These are phyloP conservation scores for Hippopotamyrus pictus DNA, from an alignment of 2,797 vertebrate genomes.

Conservation along the genomic window DNA sequence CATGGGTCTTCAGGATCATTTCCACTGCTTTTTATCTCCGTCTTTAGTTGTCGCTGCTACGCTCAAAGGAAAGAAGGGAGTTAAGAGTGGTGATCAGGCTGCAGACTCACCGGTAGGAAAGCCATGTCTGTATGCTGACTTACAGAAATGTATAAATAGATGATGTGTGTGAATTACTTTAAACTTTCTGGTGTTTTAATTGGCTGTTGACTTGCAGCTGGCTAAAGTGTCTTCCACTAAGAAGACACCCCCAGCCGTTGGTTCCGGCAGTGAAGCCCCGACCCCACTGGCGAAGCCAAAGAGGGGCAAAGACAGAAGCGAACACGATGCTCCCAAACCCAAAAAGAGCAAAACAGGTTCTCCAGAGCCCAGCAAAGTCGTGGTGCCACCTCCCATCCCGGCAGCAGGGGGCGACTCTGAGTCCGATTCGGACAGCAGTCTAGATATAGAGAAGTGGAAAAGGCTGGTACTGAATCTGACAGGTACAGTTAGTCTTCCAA, in stretches of 20 bases:
- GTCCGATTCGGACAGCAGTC: conserved; percentile 67
- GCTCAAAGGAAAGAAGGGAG: conserved; percentile 30
- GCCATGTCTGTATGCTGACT: neutral
- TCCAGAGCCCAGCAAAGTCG: neutral
- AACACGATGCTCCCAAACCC: conserved; percentile 17
- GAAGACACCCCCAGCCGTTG: neutral
- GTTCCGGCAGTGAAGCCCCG: conserved; percentile 23
- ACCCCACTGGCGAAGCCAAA: conserved; percentile 39
- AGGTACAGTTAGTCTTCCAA: conserved; percentile 38
- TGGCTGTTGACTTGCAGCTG: neutral
- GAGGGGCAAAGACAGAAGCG: conserved; percentile 29
- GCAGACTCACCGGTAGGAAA: conserved; percentile 18
- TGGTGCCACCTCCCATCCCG: neutral
- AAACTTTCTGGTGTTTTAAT: neutral
- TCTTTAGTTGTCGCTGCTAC: conserved; percentile 18
- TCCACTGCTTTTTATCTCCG: neutral
- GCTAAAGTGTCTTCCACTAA: neutral
- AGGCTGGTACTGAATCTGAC: conserved; percentile 47
- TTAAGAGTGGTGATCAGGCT: conserved; percentile 15
- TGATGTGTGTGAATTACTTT: neutral
- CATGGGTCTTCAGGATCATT: neutral
- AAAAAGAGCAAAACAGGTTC: conserved; percentile 38
- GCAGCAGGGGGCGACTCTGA: conserved; percentile 28
- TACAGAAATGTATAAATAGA: neutral
- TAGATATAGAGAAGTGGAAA: conserved; percentile 70